A percentile compares a stretch with the other conserved stretches of the same genome.
Conservation (phyloP, 2,113 vertebrate species). For the Smithornis capensis region DNA sequence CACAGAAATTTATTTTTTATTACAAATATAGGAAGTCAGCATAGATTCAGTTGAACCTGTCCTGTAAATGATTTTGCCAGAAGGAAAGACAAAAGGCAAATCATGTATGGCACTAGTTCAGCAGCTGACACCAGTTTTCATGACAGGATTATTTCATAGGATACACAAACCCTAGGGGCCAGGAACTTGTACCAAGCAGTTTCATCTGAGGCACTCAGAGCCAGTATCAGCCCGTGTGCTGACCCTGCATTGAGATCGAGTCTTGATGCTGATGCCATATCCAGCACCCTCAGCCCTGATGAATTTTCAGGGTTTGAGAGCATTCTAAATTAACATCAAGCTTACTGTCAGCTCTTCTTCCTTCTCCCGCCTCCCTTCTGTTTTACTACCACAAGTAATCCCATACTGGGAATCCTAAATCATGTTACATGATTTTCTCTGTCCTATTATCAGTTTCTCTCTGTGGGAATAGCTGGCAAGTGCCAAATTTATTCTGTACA, state of each 20-base stretch:
- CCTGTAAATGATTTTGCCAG: not conserved
- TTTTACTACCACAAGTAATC: constrained; percentile 65
- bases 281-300: not conserved
- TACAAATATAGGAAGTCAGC: not conserved
- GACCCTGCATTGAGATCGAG: not conserved
- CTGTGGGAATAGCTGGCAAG: constrained; percentile 53
- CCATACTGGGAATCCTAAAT: constrained; percentile 47
- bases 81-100: not conserved
- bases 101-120: not conserved
- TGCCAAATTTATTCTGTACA: constrained; percentile 70
- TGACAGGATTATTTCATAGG: not conserved
- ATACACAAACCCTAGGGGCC: not conserved
- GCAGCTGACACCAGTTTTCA: not conserved
- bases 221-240: not conserved
- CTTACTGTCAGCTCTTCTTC: constrained; percentile 10
- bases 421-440: constrained; percentile 24
- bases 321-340: not conserved
- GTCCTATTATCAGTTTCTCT: constrained; percentile 51
- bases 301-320: not conserved
- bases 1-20: not conserved
- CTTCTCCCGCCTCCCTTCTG: not conserved
- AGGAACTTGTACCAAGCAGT: not conserved
- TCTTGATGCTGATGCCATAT: not conserved
- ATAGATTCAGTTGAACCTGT: not conserved
- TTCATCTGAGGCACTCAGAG: not conserved